Percentiles rank a stretch among this genome's conserved stretches.
Conservation (phyloP, 2,113 vertebrate genomes). For the Stigmatopora nigra region DNA sequence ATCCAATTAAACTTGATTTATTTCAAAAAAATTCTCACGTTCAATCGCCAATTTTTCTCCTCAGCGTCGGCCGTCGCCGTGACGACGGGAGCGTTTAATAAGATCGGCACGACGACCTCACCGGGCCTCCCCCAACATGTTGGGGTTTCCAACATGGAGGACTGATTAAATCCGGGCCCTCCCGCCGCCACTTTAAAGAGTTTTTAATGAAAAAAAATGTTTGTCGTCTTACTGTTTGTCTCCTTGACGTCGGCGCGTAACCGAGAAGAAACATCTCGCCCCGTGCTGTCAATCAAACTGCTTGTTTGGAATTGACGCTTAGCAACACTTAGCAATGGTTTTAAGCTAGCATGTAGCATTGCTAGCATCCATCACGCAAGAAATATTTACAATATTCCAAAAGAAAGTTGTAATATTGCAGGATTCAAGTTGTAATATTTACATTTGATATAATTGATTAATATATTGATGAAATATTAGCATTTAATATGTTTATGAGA, state of each 20-base stretch:
- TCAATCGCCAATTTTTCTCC: no score
- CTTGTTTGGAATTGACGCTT: neutral
- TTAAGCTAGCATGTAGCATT: neutral
- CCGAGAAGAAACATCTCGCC: neutral
- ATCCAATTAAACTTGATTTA: no score
- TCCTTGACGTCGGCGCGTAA: neutral
- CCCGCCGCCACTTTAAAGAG: neutral
- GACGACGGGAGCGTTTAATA: slow-evolving; percentile 38
- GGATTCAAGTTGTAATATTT: no score
- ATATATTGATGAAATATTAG: no score
- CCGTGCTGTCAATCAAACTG: neutral
- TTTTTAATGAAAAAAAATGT: slow-evolving; percentile 4
- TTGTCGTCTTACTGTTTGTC: neutral
- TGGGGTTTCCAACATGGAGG: slow-evolving; percentile 43
- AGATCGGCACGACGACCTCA: slow-evolving; percentile 23
- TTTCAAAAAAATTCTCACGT: no score
- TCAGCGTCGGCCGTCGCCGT: neutral
- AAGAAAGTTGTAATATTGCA: no score
- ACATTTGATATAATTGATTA: no score
- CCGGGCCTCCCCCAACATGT: slow-evolving; percentile 20
- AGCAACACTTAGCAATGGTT: neutral
- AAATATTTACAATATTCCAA: no score
- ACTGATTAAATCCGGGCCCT: slow-evolving; percentile 48
- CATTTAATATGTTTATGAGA: no score
- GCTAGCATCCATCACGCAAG: neutral